Conservation (phyloP, 2,113 vertebrate species). For the Oenanthe melanoleuca region DNA sequence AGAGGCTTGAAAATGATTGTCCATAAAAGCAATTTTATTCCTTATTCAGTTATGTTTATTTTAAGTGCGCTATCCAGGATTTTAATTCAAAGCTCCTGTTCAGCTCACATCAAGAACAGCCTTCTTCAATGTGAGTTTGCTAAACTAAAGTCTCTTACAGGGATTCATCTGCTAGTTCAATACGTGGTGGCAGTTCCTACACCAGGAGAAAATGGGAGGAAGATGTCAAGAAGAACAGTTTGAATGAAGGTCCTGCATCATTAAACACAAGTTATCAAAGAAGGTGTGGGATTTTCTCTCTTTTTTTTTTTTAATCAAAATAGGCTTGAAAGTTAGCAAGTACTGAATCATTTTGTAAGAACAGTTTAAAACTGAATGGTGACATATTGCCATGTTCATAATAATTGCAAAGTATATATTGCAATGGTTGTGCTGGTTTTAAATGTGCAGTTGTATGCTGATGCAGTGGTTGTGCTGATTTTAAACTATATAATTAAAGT, state of each 20-base stretch:
- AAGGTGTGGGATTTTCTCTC: slow-evolving; percentile 81
- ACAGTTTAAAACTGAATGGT: neutral
- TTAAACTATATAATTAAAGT: neutral
- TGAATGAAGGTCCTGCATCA: slow-evolving; percentile 81
- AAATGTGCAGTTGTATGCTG: neutral
- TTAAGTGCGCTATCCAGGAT: neutral
- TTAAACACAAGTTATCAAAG: slow-evolving; percentile 91
- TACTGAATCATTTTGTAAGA: neutral
- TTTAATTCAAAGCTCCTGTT: neutral
- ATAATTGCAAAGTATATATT: neutral
- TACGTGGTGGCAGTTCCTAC: slow-evolving; percentile 93
- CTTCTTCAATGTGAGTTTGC: neutral
- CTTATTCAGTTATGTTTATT: neutral
- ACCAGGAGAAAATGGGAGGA: slow-evolving; percentile 97
- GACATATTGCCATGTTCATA: neutral
- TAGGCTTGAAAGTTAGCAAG: neutral
- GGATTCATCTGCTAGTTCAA: slow-evolving; percentile 87
- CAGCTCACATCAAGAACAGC: neutral
- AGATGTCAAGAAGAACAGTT: slow-evolving; percentile 93
- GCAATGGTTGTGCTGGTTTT: neutral
- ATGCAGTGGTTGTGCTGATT: neutral
- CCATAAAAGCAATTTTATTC: neutral
- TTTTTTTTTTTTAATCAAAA: neutral
- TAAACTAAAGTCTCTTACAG: slow-evolving; percentile 72
- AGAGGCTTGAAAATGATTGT: neutral